Conservation (phyloP, 2,888 invertebrate species). For the Ariolimax columbianus region DNA sequence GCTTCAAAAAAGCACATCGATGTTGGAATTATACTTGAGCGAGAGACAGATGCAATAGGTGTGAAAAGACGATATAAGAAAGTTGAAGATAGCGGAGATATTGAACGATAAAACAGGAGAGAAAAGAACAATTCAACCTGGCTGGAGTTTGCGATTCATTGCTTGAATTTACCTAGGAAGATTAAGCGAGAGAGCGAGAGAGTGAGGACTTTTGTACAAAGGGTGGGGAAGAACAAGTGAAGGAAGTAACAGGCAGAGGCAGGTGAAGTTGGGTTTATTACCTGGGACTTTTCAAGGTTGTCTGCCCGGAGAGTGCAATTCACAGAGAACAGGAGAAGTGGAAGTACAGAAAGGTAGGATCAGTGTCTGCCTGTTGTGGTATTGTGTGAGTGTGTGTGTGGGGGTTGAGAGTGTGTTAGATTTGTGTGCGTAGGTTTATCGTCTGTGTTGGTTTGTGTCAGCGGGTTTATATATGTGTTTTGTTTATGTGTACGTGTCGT, state of each 20-base stretch:
- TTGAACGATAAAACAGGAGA: not conserved
- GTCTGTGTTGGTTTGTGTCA: no score
- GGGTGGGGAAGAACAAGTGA: not conserved
- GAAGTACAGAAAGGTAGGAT: not conserved
- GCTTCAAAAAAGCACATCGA: no score
- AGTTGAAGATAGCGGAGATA: not conserved
- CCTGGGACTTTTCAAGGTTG: not conserved
- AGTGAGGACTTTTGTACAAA: slow-evolving; percentile 4
- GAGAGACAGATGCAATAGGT: not conserved
- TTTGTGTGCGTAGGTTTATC: no score
- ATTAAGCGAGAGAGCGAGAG: not conserved
- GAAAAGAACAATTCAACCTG: no score
- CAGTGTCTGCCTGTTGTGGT: not conserved
- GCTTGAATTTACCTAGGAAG: not conserved
- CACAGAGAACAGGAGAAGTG: not conserved
- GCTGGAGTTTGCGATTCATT: no score
- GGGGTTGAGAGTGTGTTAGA: not conserved
- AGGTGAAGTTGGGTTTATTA: slow-evolving; percentile 5
- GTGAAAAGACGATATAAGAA: not conserved
- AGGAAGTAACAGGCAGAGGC: not conserved
- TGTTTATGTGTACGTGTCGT: no score
- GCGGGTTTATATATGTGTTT: no score
- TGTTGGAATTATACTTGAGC: no score
- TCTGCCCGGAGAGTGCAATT: not conserved
- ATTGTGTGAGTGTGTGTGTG: not conserved